Evolutionary conservation across 92 coral and sea anemone genomes (phyloP).

Genomic region (Palythoa grandis): DNA sequence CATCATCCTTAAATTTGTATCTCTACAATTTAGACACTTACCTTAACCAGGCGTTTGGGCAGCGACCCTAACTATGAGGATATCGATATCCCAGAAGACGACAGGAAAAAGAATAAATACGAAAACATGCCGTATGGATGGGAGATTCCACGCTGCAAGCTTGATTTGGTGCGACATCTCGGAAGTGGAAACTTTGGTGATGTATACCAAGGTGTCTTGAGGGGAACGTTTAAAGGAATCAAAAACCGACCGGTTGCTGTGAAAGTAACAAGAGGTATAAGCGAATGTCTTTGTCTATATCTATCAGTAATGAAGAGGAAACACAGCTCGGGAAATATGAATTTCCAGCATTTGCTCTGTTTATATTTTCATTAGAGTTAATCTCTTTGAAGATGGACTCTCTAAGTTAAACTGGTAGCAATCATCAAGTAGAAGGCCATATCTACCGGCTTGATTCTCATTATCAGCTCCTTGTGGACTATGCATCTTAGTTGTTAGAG

Average conservation of each 20-base stretch:
- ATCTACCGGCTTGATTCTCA: too few relatives aligned
- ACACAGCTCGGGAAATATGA: too few relatives aligned
- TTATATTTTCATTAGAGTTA: too few relatives aligned
- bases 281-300: too few relatives aligned
- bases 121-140: slow-evolving; percentile 45
- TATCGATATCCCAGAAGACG: slow-evolving; percentile 14
- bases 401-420: too few relatives aligned
- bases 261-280: slow-evolving; percentile 31
- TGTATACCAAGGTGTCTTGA: slow-evolving; percentile 33
- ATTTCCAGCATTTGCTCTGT: too few relatives aligned
- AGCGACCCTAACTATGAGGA: slow-evolving; percentile 37
- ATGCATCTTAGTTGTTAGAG: too few relatives aligned
- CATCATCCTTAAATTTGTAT: neutral
- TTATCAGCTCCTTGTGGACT: too few relatives aligned
- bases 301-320: too few relatives aligned
- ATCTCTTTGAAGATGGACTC: too few relatives aligned
- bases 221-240: slow-evolving; percentile 37
- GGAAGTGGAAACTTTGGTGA: slow-evolving; percentile 45
- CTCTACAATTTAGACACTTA: neutral
- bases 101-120: slow-evolving; percentile 29
- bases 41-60: slow-evolving; percentile 28
- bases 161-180: slow-evolving; percentile 29
- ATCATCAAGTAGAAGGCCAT: too few relatives aligned
- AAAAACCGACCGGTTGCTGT: slow-evolving; percentile 38
- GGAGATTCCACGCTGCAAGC: slow-evolving; percentile 42